Percentiles rank a stretch among this genome's conserved stretches.
Conservation (phyloP, 1,140 invertebrate genomes). For the Megalopta genalis region DNA sequence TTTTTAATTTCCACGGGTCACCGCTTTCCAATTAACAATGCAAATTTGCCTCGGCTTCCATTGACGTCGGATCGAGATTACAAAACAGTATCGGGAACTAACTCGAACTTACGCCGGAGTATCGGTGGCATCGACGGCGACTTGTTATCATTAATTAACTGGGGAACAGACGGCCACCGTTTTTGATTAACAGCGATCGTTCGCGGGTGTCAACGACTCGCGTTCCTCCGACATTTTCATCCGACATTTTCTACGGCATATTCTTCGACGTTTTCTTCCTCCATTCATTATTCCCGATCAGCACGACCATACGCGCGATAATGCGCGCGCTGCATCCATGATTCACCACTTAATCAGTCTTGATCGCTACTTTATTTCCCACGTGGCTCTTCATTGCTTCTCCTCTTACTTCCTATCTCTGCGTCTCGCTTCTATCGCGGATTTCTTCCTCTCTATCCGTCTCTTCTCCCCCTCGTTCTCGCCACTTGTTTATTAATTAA, state of each 20-base stretch:
- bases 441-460: no score
- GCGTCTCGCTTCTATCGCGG: not conserved
- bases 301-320: no score
- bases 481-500: conserved; percentile 17
- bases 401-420: not conserved
- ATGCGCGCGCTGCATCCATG: no score
- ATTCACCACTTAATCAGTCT: conserved; percentile 3
- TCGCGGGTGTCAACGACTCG: not conserved
- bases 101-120: not conserved
- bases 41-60: conserved; percentile 2
- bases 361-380: conserved; percentile 4
- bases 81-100: conserved; percentile 10
- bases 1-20: not conserved
- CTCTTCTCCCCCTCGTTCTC: not conserved
- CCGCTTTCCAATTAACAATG: conserved; percentile 10
- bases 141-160: conserved; percentile 31
- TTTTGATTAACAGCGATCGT: conserved; percentile 20
- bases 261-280: no score
- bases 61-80: conserved; percentile 14
- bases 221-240: not conserved
- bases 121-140: conserved; percentile 9
- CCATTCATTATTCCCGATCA: no score
- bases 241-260: no score
- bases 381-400: no score
- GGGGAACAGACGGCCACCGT: not conserved